Percentiles rank a stretch among this genome's conserved stretches.
These are phyloP conservation scores for Gerris lacustris DNA, from an alignment of 2,888 invertebrate species.

Conservation along the genomic window DNA sequence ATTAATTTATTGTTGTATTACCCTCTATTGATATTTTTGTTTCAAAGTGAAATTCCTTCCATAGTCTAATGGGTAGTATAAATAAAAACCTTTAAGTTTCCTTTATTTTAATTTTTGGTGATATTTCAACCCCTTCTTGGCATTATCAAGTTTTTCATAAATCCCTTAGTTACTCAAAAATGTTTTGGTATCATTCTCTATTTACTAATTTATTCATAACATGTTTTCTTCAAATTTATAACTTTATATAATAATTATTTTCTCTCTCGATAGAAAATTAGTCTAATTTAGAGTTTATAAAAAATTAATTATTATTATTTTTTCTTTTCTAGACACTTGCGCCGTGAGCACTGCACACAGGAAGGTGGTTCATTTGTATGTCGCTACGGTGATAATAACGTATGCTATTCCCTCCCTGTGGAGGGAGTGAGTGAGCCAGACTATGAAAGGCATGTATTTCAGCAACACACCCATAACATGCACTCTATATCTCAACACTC, in stretches of 20 bases:
- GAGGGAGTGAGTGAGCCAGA: slow-evolving; percentile 80
- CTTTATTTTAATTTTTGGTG: too few relatives aligned
- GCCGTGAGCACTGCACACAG: slow-evolving; percentile 64
- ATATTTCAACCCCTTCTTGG: too few relatives aligned
- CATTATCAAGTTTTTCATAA: too few relatives aligned
- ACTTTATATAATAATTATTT: neutral
- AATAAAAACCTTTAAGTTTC: too few relatives aligned
- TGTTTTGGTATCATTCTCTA: too few relatives aligned
- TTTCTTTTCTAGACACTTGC: slow-evolving; percentile 52
- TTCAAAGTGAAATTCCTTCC: too few relatives aligned
- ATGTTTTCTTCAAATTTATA: neutral
- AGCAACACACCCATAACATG: slow-evolving; percentile 42
- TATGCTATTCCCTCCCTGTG: slow-evolving; percentile 74
- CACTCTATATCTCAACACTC: slow-evolving; percentile 17
- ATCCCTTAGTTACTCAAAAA: too few relatives aligned
- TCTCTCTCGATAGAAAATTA: too few relatives aligned
- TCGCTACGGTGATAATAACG: slow-evolving; percentile 75
- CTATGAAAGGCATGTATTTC: slow-evolving; percentile 72
- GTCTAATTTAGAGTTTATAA: too few relatives aligned
- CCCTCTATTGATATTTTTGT: too few relatives aligned
- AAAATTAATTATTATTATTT: neutral
- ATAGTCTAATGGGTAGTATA: too few relatives aligned
- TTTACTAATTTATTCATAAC: neutral
- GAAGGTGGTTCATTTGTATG: slow-evolving; percentile 80
- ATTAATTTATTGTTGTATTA: too few relatives aligned